These are phyloP conservation scores for Chloebia gouldiae DNA, from an alignment of 2,113 vertebrate genomes.

Conservation along the genomic window DNA sequence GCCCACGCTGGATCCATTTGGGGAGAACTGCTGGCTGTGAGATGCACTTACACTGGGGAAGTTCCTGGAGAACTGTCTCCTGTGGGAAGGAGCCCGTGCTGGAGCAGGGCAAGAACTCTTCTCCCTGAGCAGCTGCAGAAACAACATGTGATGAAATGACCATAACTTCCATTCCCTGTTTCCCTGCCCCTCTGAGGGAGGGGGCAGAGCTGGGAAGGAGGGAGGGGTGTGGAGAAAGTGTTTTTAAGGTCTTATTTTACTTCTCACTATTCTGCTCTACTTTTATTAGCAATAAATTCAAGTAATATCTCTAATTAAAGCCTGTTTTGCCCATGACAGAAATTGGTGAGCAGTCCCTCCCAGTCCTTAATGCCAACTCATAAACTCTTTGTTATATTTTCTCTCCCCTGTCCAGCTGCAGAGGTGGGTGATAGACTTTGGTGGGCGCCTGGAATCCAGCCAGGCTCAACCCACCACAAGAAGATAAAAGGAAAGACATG, in stretches of 20 bases:
- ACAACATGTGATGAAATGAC: neutral
- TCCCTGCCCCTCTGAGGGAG: neutral
- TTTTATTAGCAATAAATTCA: neutral
- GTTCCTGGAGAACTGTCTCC: neutral
- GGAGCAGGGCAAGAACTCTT: neutral
- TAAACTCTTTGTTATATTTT: neutral
- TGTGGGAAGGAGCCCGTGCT: neutral
- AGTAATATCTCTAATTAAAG: neutral
- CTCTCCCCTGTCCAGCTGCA: neutral
- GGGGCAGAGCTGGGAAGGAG: neutral
- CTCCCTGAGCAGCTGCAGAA: neutral
- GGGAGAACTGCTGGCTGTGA: neutral
- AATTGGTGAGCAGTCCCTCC: neutral
- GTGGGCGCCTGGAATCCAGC: neutral
- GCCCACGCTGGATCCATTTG: rapidly evolving
- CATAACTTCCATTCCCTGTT: neutral
- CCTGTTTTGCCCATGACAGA: neutral
- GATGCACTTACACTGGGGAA: neutral
- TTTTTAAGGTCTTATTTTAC: neutral
- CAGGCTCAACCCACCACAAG: neutral
- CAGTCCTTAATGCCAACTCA: neutral
- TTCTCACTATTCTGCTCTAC: neutral
- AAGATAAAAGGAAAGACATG: neutral
- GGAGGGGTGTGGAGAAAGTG: neutral
- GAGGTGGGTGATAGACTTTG: neutral